These are phyloP conservation scores for Tetraneura akinire DNA, from an alignment of 1,140 invertebrate genomes.

Conservation along the genomic window DNA sequence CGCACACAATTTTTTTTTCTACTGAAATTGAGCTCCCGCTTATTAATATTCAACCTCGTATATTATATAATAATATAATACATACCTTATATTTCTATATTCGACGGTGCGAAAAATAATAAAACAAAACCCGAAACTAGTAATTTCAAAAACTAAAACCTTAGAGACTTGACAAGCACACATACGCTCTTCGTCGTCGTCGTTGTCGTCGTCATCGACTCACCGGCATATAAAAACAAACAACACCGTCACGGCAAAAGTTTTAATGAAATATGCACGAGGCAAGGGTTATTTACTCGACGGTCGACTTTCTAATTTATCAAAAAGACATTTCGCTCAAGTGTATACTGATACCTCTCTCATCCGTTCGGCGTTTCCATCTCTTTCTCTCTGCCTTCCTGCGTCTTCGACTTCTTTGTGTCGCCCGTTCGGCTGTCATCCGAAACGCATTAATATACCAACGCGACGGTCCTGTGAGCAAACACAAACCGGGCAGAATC, in stretches of 20 bases:
- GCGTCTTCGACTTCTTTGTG: slow-evolving; percentile 50
- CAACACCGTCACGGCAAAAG: slow-evolving; percentile 39
- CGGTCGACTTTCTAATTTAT: slow-evolving; percentile 52
- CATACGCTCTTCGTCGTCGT: neutral
- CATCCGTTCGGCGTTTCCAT: neutral
- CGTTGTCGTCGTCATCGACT: slow-evolving; percentile 5
- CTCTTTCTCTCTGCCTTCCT: neutral
- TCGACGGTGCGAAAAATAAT: neutral
- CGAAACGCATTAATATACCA: slow-evolving; percentile 51
- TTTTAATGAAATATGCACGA: slow-evolving; percentile 51
- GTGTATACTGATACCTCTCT: slow-evolving; percentile 48
- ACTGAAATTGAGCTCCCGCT: too few relatives aligned
- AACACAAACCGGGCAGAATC: slow-evolving; percentile 48
- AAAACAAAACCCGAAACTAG: slow-evolving; percentile 35
- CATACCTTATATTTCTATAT: slow-evolving; percentile 1
- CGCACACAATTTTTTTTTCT: too few relatives aligned
- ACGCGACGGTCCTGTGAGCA: slow-evolving; percentile 51
- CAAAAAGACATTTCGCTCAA: slow-evolving; percentile 51
- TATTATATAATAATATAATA: neutral
- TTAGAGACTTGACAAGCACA: slow-evolving; percentile 16
- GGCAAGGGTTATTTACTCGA: slow-evolving; percentile 51
- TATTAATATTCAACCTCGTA: neutral
- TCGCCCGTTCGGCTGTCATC: slow-evolving; percentile 43
- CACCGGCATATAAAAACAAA: slow-evolving; percentile 50
- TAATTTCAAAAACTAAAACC: slow-evolving; percentile 36